Base-by-base conservation (phyloP, 1,140 invertebrate genomes). In the Thalassaphorura encarpata region DNA sequence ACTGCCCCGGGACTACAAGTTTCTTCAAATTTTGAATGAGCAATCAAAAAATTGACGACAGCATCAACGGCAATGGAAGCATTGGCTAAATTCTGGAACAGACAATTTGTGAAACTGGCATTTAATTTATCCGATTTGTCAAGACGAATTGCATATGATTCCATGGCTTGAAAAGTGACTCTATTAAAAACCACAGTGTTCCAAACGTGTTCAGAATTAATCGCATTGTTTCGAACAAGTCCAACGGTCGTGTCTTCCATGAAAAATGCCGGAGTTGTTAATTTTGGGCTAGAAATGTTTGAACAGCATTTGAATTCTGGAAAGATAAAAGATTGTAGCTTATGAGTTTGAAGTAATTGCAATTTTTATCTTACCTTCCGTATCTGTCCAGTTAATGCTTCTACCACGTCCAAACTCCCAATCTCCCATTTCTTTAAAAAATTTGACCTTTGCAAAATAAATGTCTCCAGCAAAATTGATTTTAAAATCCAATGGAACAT, bases 101-200 rank as follows among this genome's bases (percentile, higher is more conserved):
- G 8, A 42, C 41, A 42, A 42, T 42, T 42, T 13, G 41, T 42
- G 41, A 42, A 42, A 19, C 41, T 42, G 13, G 41, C 41, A 42
- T 42, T 42, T n/a, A n/a, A n/a, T 42, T 42, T 19, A 6, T 42
- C 41, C 21, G 8, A 13, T 42, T 19, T 19, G 18, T 42, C 19
- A 19, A 42, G 41, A 13, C 13, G 13, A 19, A 42, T 42, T 8
- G 8, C 41, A 19, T 42, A 42, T 6, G 41, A 42, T 6, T 8
- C 41, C 8, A 42, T 8, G 8, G 13, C 5, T n/a, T 42, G 13
- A 19, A 42, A 42, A 42, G 41, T 42, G 41, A 42, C 41, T 11
- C 8, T 6, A 8, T 42, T 19, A 19, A 42, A 42, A 19, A 42
- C 21, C 8, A 42, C 21, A 19, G 8, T 42, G 18, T 19, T 42